Evolutionary conservation across 2,888 invertebrate species (phyloP), one percentile per base, ranked within the genome.

Genomic region (Aphrophora alni): DNA sequence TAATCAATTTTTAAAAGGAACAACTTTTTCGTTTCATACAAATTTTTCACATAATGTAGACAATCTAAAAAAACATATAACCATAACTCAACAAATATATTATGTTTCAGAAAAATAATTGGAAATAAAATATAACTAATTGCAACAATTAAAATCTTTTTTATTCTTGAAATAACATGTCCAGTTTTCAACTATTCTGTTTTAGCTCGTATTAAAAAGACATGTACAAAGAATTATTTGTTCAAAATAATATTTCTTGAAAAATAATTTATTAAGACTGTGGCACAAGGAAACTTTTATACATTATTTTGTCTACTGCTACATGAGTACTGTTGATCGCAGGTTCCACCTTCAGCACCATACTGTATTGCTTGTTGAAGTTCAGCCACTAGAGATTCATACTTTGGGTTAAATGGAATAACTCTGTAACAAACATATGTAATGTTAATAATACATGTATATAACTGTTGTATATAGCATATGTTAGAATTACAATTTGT

Each of bases 311-410:
- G 72, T 26, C 77, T 44, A 12, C 74, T 77, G 59, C 59, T 88
- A 84, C 93, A 93, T 77, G 88, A 88, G 85, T 91, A 91, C 75
- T 90, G 89, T 28, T 89, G 88, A 68, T 91, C 91, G 84, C 93
- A 93, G 24, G 89, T 88, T 84, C 90, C 89, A 1, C 92, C 92
- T 0, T 89, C 89, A 82, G 90, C 89, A 4, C 94, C 94, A 88
- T 92, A 92, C 44, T 92, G 90, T 3, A 93, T 91, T 0, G 94
- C 94, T 83, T 92, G 91, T 86, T 92, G 92, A 84, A 94, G 90
- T 77, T 93, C 91, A 51, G 89, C 88, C 3, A 94, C 90, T 51
- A 93, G 89, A 83, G 91, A 90, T 83, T 92, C 92, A 85, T 94
- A 95, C 51, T 92, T 91, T 24, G 90, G 88, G 84, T 91, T 89